Evolutionary conservation across 1,140 invertebrate genomes (phyloP), one percentile per base, ranked within the genome.

Genomic region (Kradibia gibbosae): DNA sequence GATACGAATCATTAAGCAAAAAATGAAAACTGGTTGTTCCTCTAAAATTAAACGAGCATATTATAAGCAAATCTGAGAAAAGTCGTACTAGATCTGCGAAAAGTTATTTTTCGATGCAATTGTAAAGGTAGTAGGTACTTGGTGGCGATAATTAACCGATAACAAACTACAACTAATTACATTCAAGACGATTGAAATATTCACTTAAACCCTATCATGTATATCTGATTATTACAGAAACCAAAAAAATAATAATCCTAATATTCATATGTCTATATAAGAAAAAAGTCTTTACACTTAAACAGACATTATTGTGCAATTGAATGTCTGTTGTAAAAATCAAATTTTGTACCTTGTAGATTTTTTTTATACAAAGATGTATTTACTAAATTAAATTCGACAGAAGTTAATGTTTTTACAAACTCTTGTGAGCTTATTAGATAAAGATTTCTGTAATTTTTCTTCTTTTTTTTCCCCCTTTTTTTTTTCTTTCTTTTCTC

Each of bases 61-160:
- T 74, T 55, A 39, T 20, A 39, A 75, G 5, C 4, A 10, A 70
- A 81, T 42, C 1, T 34, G 31, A 65, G 45, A 72, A 36, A 50
- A 77, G 55, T 72, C 7, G 28, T 62, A 53, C 22, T 71, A 82
- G 72, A 62, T 78, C 36, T 72, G 13, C 48, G 39, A 72, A 62
- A 57, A n/a, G 65, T 82, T 82, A 82, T 82, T 82, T 82, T 82
- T 82, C 70, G 74, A 82, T 82, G 78, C 70, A 53, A 82, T 20
- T 76, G 31, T 80, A 80, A 10, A 74, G 62, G 34, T 81, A 45
- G 60, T 75, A n/a, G n/a, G n/a, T n/a, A 25, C 45, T 75, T 55
- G 48, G 36, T 81, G 22, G 50, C n/a, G 17, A 20, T 65, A 15
- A 42, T 57, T 8, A 39, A 65, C n/a, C 60, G 45, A 80, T 73